A percentile compares a stretch with the other conserved stretches of the same genome.
phyloP scores from a whole-genome alignment of 2,113 vertebrate species.

The Entomyzon cyanotis region DNA sequence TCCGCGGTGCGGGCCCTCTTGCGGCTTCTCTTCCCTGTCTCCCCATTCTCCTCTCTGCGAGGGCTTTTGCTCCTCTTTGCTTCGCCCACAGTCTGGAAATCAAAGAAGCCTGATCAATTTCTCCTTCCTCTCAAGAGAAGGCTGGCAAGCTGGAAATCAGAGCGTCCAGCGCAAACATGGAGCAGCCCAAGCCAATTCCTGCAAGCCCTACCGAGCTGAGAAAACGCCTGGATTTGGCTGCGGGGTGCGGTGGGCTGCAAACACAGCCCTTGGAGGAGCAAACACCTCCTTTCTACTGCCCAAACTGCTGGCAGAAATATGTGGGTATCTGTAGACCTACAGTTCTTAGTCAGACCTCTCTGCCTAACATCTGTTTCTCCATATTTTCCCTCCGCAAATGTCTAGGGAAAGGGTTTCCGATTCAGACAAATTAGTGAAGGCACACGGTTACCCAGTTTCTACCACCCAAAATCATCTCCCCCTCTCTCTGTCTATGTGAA shows the following conservation, averaged over 20 bases:
- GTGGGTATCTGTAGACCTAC: too few species aligned
- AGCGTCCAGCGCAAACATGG: not conserved
- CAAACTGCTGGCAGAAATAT: rapidly evolving
- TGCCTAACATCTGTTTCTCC: not conserved
- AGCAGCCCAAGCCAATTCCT: not conserved
- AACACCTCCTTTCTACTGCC: not conserved
- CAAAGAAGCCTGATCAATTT: not conserved
- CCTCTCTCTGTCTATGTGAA: not conserved
- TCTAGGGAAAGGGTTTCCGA: not conserved
- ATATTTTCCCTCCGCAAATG: not conserved
- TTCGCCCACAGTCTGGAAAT: not conserved
- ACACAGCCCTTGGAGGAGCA: not conserved
- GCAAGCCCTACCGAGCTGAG: not conserved
- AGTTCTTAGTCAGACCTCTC: too few species aligned
- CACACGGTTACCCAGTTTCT: not conserved
- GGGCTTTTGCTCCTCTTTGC: not conserved
- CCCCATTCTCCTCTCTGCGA: not conserved
- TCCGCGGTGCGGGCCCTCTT: not conserved
- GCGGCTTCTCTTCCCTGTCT: not conserved
- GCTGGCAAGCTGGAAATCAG: too few species aligned
- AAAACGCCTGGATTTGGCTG: not conserved
- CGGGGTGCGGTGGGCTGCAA: rapidly evolving
- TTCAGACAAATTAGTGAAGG: too few species aligned
- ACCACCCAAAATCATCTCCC: not conserved
- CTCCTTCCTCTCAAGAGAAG: not conserved